Conservation (phyloP, 1,140 invertebrate species). For the Drosophila nigromelanica region DNA sequence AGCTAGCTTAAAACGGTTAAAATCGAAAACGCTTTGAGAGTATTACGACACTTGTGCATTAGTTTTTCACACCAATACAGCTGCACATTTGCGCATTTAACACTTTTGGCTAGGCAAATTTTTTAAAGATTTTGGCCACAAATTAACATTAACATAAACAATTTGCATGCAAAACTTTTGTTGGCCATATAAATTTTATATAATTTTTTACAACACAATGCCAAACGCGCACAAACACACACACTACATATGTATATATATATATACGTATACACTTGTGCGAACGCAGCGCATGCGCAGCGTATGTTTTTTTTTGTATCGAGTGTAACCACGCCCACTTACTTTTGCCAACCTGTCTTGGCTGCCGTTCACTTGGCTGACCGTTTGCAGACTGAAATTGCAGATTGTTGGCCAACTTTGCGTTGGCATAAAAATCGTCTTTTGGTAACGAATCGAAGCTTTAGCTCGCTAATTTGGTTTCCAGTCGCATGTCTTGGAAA, state of each 20-base stretch:
- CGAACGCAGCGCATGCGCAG: conserved; percentile 50
- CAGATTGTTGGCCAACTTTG: conserved; percentile 79
- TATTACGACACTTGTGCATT: conserved; percentile 41
- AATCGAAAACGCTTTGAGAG: background rate
- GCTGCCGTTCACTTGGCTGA: conserved; percentile 81
- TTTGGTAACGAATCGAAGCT: conserved; percentile 53
- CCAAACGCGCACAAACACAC: conserved; percentile 20
- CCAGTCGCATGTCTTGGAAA: conserved; percentile 52
- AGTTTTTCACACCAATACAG: conserved; percentile 35
- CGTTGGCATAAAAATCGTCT: conserved; percentile 71
- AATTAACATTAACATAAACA: conserved; percentile 10
- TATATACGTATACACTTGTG: conserved; percentile 48
- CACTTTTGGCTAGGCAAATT: conserved; percentile 13
- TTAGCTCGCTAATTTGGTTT: conserved; percentile 68
- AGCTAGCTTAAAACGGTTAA: background rate
- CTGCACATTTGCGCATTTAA: conserved; percentile 26
- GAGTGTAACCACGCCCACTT: conserved; percentile 64
- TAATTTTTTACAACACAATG: conserved; percentile 35
- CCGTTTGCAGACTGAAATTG: conserved; percentile 83
- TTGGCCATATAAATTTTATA: conserved; percentile 46
- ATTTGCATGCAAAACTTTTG: conserved; percentile 35
- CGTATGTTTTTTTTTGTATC: background rate
- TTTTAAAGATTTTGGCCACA: conserved; percentile 12
- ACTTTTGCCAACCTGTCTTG: conserved; percentile 67
- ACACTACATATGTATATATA: conserved; percentile 4